A percentile compares a stretch with the other conserved stretches of the same genome.
Evolutionary conservation across 2,888 invertebrate genomes (phyloP).

Genomic region (Serripes groenlandicus): DNA sequence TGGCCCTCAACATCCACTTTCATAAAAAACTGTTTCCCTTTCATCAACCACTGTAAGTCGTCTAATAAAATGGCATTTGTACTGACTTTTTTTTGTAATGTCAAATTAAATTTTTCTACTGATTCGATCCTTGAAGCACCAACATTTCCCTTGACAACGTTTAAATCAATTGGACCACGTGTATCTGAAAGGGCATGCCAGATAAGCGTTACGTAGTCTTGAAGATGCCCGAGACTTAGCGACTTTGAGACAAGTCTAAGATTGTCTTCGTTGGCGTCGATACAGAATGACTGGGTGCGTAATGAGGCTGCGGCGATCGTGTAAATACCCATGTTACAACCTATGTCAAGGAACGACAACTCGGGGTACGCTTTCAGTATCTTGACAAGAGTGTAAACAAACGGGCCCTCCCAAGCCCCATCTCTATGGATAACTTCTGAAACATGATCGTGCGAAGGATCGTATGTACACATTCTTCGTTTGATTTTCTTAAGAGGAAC

Average conservation of each 20-base stretch:
- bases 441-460: too few relatives aligned
- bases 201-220: background rate
- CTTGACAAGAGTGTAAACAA: background rate
- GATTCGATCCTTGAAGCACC: too few relatives aligned
- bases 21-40: too few relatives aligned
- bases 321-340: conserved; percentile 14
- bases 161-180: background rate
- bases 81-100: too few relatives aligned
- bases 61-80: too few relatives aligned
- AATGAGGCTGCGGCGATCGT: background rate
- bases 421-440: too few relatives aligned
- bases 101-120: too few relatives aligned
- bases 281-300: background rate
- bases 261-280: conserved; percentile 9
- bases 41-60: too few relatives aligned
- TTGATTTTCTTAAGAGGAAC: too few relatives aligned
- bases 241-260: background rate
- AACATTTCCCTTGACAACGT: too few relatives aligned
- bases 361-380: background rate
- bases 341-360: background rate
- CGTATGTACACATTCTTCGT: too few relatives aligned
- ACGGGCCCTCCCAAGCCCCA: background rate
- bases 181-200: conserved; percentile 5
- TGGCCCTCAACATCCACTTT: too few relatives aligned
- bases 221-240: background rate